A percentile compares a stretch with the other conserved stretches of the same genome.
phyloP scores from a whole-genome alignment of 2,888 invertebrate species.

The Disparrhopalites patrizii region DNA sequence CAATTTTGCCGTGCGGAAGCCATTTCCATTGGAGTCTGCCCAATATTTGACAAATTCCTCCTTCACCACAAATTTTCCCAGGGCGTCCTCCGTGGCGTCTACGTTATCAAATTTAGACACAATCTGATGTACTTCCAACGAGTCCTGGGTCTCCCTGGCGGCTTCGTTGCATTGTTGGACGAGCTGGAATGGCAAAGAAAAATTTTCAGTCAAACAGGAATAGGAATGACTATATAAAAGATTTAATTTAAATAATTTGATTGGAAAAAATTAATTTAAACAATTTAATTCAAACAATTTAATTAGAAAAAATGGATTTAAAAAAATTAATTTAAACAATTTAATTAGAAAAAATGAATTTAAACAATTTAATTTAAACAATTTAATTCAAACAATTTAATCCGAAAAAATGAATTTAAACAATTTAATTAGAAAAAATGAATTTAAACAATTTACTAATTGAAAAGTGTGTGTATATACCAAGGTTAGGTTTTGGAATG shows the following conservation, averaged over 20 bases:
- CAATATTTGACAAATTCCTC: constrained; percentile 8
- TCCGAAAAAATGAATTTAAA: too few species aligned
- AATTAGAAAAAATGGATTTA: not conserved
- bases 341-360: not conserved
- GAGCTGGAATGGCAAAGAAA: constrained; percentile 57
- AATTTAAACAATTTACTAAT: not conserved
- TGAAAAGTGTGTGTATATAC: constrained; percentile 52
- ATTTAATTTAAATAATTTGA: too few species aligned
- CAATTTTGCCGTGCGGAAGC: not conserved
- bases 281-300: too few species aligned
- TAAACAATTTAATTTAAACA: not conserved
- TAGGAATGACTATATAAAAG: too few species aligned
- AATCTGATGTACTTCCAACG: constrained; percentile 40
- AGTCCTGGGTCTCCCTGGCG: constrained; percentile 64
- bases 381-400: too few species aligned
- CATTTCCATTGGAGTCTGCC: not conserved
- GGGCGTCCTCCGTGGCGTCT: not conserved
- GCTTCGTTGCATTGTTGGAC: constrained; percentile 92
- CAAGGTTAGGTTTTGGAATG: constrained; percentile 72
- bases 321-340: too few species aligned
- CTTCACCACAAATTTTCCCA: constrained; percentile 10
- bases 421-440: not conserved
- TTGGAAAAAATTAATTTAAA: not conserved
- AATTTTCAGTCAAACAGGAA: too few species aligned
- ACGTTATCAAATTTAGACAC: constrained; percentile 35